Evolutionary conservation across 2,888 invertebrate genomes (phyloP).

Genomic region (Linhomoeus sp.): DNA sequence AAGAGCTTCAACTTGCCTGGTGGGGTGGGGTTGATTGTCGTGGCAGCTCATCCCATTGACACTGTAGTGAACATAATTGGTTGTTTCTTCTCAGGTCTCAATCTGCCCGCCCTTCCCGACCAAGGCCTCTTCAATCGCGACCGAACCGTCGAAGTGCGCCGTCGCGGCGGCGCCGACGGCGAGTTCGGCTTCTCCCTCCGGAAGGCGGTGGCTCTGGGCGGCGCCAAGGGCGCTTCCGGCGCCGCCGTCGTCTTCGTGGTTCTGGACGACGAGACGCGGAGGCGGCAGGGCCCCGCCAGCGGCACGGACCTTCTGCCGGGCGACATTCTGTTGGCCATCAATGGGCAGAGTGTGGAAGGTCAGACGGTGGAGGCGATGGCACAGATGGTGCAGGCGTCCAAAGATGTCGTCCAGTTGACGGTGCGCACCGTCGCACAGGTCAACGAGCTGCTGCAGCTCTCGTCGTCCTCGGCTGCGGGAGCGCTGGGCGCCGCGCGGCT

Average conservation of each 20-base stretch:
- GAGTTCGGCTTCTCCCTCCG: conserved; percentile 84
- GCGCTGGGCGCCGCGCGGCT: too few species aligned
- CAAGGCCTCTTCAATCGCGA: conserved; percentile 23
- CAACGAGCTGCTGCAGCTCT: conserved; percentile 40
- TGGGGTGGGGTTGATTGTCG: too few species aligned
- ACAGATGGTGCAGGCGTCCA: conserved; percentile 57
- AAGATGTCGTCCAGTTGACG: conserved; percentile 32
- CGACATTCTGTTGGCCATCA: conserved; percentile 74
- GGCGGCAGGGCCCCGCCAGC: too few species aligned
- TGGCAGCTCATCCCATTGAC: too few species aligned
- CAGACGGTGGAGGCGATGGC: conserved; percentile 73
- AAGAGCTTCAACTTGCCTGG: conserved; percentile 15
- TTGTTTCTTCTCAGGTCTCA: too few species aligned
- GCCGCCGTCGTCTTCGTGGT: neutral
- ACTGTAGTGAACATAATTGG: too few species aligned
- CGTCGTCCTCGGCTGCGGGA: too few species aligned
- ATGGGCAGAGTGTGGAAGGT: conserved; percentile 61
- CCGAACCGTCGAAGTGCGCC: conserved; percentile 47
- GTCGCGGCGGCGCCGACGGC: conserved; percentile 50
- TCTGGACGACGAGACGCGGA: too few species aligned
- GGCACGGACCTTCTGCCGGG: conserved; percentile 79
- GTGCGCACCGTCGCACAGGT: conserved; percentile 83
- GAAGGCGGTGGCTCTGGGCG: conserved; percentile 39
- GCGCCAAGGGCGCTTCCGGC: neutral
- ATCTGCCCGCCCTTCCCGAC: conserved; percentile 26